These are phyloP conservation scores for Drosophila trichaetosa DNA, from an alignment of 2,888 invertebrate genomes.

Conservation along the genomic window DNA sequence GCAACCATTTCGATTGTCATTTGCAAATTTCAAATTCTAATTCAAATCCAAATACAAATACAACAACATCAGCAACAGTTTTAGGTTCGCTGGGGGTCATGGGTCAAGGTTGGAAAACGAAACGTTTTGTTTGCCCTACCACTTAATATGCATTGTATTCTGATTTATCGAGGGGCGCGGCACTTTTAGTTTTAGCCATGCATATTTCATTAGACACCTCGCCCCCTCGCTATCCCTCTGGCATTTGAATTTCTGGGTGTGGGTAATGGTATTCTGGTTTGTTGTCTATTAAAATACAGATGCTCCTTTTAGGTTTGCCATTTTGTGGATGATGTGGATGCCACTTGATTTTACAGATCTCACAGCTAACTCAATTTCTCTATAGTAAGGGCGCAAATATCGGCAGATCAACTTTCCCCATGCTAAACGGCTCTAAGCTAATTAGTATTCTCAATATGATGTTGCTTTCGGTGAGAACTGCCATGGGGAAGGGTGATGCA, in stretches of 20 bases:
- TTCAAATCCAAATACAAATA: constrained; percentile 20
- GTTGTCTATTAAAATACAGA: not conserved
- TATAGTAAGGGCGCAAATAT: not conserved
- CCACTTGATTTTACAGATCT: not conserved
- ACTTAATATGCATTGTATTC: constrained; percentile 71
- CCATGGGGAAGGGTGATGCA: not conserved
- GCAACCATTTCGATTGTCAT: constrained; percentile 23
- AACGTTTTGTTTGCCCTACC: constrained; percentile 31
- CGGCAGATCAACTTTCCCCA: constrained; percentile 1
- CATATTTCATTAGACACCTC: constrained; percentile 65
- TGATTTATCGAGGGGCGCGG: constrained; percentile 72
- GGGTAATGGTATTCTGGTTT: constrained; percentile 3
- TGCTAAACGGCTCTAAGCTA: constrained; percentile 53
- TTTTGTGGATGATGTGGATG: not conserved
- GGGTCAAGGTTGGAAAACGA: constrained; percentile 64
- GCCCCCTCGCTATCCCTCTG: not conserved
- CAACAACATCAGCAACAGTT: not conserved
- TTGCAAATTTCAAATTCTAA: constrained; percentile 15
- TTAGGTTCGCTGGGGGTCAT: constrained; percentile 29
- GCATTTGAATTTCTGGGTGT: constrained; percentile 18
- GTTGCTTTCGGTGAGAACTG: constrained; percentile 35
- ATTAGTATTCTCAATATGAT: constrained; percentile 67
- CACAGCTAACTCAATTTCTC: not conserved
- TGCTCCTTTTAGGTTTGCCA: not conserved
- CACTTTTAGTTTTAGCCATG: constrained; percentile 44